Conservation (phyloP, 2,888 invertebrate species). For the Galerucella nymphaeae region DNA sequence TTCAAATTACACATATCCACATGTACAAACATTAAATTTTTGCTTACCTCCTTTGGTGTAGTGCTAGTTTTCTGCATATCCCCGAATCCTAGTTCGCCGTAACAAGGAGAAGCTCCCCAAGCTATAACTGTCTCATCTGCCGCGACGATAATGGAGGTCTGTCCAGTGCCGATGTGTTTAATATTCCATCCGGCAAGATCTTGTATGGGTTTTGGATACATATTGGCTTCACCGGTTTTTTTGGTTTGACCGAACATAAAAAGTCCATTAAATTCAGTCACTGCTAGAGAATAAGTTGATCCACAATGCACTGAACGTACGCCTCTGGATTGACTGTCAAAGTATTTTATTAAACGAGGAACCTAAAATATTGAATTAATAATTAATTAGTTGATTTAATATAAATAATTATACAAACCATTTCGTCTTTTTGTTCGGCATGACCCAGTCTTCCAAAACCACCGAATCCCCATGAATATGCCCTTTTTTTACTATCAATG, state of each 20-base stretch:
- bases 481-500: conserved; percentile 87
- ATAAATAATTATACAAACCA: conserved; percentile 66
- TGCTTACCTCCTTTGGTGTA: conserved; percentile 84
- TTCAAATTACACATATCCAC: no score
- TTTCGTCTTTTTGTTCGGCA: conserved; percentile 91
- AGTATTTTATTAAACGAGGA: conserved; percentile 85
- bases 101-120: conserved; percentile 95
- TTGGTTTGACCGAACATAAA: conserved; percentile 93
- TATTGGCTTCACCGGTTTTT: conserved; percentile 93
- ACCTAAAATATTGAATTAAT: conserved; percentile 52
- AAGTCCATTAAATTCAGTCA: conserved; percentile 80
- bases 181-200: conserved; percentile 95
- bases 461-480: conserved; percentile 96
- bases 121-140: conserved; percentile 92
- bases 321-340: conserved; percentile 87
- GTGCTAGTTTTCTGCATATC: conserved; percentile 86
- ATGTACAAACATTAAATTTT: not conserved
- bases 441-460: conserved; percentile 95
- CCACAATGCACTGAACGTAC: conserved; percentile 86
- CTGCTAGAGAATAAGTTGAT: conserved; percentile 85
- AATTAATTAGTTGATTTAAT: not conserved
- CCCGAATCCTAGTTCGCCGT: conserved; percentile 92
- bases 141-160: conserved; percentile 86
- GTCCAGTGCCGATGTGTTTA: conserved; percentile 83
- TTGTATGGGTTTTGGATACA: conserved; percentile 96